Evolutionary conservation across 2,113 vertebrate species (phyloP), one percentile per base, ranked within the genome.

Genomic region (Tylochromis polylepis): DNA sequence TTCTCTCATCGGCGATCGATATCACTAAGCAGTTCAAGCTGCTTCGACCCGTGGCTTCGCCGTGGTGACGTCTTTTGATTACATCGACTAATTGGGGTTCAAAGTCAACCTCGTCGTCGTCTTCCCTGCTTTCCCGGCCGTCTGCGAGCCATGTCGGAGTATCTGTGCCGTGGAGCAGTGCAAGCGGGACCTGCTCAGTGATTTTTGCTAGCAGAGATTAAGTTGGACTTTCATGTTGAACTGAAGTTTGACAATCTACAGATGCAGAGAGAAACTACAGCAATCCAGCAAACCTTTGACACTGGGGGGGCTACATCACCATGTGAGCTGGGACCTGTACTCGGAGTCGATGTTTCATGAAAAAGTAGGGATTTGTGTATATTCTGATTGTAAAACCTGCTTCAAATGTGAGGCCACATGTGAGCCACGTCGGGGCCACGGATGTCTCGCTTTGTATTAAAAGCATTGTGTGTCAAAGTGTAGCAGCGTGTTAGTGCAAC

Each of bases 271-370:
- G 62, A 67, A 41, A 67, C 62, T 43, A 24, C 65, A 16, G 8
- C 38, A 0, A 8, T 67, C 62, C 34, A 38, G 34, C 60, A 67
- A 67, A 38, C 20, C 1, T 67, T 67, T 65, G 0, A 0, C n/a
- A 51, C 51, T 53, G 6, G 14, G 22, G 6, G 3, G 20, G 60
- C 14, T 0, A 16, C 38, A 11, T 46, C 38, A 46, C 38, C 22
- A 9, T 72, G 67, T 27, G 5, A 72, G 65, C 38, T 27, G 38
- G 2, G 2, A 2, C 7, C n/a, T 9, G 11, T 8, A 15, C 20
- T 22, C 34, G 3, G 62, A 67, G 36, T 24, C 1, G 0, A 70
- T 15, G 2, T 5, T 29, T 31, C 31, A 29, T 36, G 60, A n/a
- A 36, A 43, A 36, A 0, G 3, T 31, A 36, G 31, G 5, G 31